Base-by-base conservation (phyloP, 1,140 invertebrate species). In the Himalopsyche phryganea region DNA sequence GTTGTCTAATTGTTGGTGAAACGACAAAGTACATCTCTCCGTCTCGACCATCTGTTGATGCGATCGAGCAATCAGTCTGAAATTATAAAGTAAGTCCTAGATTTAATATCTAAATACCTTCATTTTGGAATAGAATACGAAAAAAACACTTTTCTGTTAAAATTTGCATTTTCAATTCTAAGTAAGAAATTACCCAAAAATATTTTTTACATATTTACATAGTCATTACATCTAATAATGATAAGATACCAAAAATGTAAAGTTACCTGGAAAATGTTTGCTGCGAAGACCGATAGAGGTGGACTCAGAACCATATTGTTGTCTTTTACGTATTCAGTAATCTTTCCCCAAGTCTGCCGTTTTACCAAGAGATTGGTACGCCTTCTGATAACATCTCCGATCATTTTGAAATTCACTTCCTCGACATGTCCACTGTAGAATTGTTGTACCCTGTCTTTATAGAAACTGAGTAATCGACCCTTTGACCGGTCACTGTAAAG, bases 1-100 rank as follows among this genome's bases (percentile, higher is more conserved):
- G 76, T 70, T 90, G 87, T 32, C 88, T 80, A 0, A 89, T 83
- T 0, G 86, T 85, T 0, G 89, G 89, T 14, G 86, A 82, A 0
- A 91, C 88, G 4, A 90, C 87, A 66, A 92, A 92, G 68, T 91
- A 90, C 77, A 92, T 82, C 71, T 91, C 90, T 1, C 89, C 89
- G 64, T 92, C 89, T 44, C 88, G 73, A 5, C 88, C 85, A 33
- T 85, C 80, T 6, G 83, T 85, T 1, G 87, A 88, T 5, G 84
- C 85, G 33, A 74, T 73, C 0, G 79, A 76, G 70, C 89, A 92
- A 58, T 91, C 88, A 3, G 88, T 91, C 82, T 89, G 78, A 52
- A 81, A 81, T 56, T 56, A 53, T 28, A 47, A 60, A 47, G 55
- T 41, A 19, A 46, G 45, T 35, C 45, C 36, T 44, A 42, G 15